Base-by-base conservation (phyloP, 2,797 vertebrate genomes). In the Peromyscus aztecus region DNA sequence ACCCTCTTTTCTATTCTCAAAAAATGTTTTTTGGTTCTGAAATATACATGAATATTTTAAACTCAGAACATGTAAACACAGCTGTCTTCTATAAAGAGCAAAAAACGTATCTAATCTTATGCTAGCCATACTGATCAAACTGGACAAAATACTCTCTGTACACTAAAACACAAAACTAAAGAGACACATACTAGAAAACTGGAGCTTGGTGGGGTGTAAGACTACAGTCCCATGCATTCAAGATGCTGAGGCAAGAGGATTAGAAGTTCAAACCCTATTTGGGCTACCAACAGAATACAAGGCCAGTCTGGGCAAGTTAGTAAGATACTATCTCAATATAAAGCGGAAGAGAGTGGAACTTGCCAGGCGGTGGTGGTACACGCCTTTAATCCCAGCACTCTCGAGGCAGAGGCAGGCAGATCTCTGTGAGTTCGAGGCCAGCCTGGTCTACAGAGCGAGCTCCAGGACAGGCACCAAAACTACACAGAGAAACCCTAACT, bases 21-120 rank as follows among this genome's bases (percentile, higher is more conserved):
- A 95, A 90, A 88, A 83, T 34, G 0, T 34, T 55, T 77, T 31
- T 63, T 78, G 73, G 40, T 69, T 93, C 83, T 95, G 76, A 71
- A 90, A 93, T 29, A 83, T 31, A 24, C 69, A 63, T 14, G 34
- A 27, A 89, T 91, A 76, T 96, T 85, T 86, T 81, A 75, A 87
- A 90, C 81, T 86, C 57, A 69, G 67, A 90, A 82, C 34, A 61
- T 90, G 17, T 96, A 87, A 96, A 96, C 49, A 91, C 67, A 94
- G 84, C 37, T 80, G 34, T 81, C 40, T 69, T 77, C 61, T 93
- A 90, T 34, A 90, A 78, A 93, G 43, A 95, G 81, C 43, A 93
- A 93, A n/a, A 71, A 71, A 23, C 55, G 21, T 71, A 16, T 71
- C 76, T 95, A 73, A 87, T 91, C 76, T 82, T 90, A 40, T 67